phyloP scores from a whole-genome alignment of 1,140 invertebrate species.

The Neuroterus valhalla region DNA sequence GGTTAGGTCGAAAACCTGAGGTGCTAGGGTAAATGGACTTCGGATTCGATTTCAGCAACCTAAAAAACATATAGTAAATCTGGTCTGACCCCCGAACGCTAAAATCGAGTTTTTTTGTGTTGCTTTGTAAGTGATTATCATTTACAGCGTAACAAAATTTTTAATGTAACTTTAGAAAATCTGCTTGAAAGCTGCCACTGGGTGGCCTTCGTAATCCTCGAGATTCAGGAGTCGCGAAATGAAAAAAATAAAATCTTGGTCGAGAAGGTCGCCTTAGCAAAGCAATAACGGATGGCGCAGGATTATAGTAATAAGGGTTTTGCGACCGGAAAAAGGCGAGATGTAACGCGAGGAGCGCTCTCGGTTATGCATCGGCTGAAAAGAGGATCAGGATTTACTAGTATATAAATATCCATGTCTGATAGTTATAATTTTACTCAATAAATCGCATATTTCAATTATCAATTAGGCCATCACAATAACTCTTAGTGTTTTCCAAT shows the following conservation, averaged over 20 bases:
- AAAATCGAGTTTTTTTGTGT: too few relatives aligned
- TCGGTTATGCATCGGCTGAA: neutral
- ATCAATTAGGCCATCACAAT: too few relatives aligned
- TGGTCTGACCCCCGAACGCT: too few relatives aligned
- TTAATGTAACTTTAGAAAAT: neutral
- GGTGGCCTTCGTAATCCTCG: slow-evolving; percentile 37
- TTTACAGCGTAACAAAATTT: neutral
- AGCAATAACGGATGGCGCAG: slow-evolving; percentile 38
- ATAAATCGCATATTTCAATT: slow-evolving; percentile 49
- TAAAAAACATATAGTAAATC: too few relatives aligned
- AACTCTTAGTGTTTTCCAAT: too few relatives aligned
- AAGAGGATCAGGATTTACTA: neutral
- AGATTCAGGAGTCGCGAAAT: slow-evolving; percentile 8
- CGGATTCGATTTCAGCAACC: too few relatives aligned
- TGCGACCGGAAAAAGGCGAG: slow-evolving; percentile 35
- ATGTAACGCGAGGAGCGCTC: slow-evolving; percentile 39
- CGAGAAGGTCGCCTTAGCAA: slow-evolving; percentile 29
- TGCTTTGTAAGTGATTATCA: too few relatives aligned
- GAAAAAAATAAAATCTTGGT: neutral
- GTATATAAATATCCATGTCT: slow-evolving; percentile 37
- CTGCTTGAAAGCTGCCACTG: neutral
- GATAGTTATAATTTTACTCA: slow-evolving; percentile 60
- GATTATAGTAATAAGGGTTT: slow-evolving; percentile 47
- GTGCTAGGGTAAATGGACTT: too few relatives aligned
- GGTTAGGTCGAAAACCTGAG: too few relatives aligned